Evolutionary conservation across 64 coral and sea anemone genomes (phyloP), one percentile per base, ranked within the genome.

Genomic region (Acropora tenuis): DNA sequence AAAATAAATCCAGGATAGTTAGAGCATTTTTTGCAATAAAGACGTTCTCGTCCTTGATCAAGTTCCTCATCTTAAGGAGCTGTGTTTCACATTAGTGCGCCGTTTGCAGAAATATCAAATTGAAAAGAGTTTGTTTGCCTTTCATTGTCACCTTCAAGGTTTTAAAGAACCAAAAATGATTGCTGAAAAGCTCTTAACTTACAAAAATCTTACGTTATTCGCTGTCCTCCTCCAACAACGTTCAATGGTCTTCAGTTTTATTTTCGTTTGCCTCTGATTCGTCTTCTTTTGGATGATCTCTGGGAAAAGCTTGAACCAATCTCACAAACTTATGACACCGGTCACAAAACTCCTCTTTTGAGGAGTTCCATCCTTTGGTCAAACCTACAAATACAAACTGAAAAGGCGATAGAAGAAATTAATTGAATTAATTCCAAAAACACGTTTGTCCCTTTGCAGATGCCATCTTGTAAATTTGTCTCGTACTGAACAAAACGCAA

Each of bases 331-430:
- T 85, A 18, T 20, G 68, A 6, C 69, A 30, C 17, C 82, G 82
- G 72, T 85, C 61, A 85, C 61, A 49, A 72, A 85, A 85, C 65
- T 85, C 82, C 6, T 72, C n/a, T 46, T 18, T 72, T 16, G 82
- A 85, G 2, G 65, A 85, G 4, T 49, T 12, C 82, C 82, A 71
- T 6, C 65, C 82, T 71, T 85, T 85, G 16, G 44, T 69, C 15
- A 85, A 10, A 8, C 82, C 82, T 0, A 85, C 82, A 48, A 49
- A 47, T 6, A 72, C n/a, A 18, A 85, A 67, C 82, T 85, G 10
- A 71, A 85, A 68, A 47, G 8, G 17, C 45, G 16, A 16, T 5
- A 18, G 13, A 18, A 50, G 43, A 48, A 78, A 1, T 16, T 4
- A 49, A 18, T n/a, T 78, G 15, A 30, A 30, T 30, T 46, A 47